Base-by-base conservation (phyloP, 2,797 vertebrate genomes). In the Carapus acus region DNA sequence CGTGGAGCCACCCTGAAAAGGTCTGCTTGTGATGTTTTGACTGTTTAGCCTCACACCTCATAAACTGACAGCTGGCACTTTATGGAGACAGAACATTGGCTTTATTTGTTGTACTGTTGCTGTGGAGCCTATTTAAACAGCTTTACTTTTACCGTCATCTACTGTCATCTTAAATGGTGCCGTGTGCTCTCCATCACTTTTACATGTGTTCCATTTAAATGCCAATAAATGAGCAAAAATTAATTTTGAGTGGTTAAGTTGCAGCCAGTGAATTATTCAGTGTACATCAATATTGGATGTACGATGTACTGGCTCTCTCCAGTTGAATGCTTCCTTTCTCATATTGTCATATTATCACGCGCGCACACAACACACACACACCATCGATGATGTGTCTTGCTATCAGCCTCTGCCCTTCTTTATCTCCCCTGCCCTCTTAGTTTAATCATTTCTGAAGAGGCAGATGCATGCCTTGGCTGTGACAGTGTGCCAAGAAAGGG, bases 391-490 rank as follows among this genome's bases (percentile, higher is more conserved):
- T 34, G 29, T 38, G 8, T 40, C 24, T 40, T n/a, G 16, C 16
- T 29, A 13, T 16, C n/a, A 47, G 44, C 48, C 4, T 34, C 23
- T 47, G 43, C 42, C 42, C 9, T 41, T 43, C 18, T 38, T 19
- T 61, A 18, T 65, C 49, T 22, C 49, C 23, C 43, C 13, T 43
- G 40, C 49, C 27, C 58, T 46, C 14, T 18, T 36, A 44, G 49
- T 24, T 8, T 67, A 65, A 68, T 74, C 65, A 38, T 42, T 58
- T 42, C 56, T 55, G 29, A 37, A 46, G 63, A 69, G 72, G 49
- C 51, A 11, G 57, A 36, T 58, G 37, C 5, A 15, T 56, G 62
- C 47, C 42, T 36, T 7, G 2, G 58, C 43, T 69, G 73, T 73
- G 46, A 39, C 49, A 27, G 18, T 44, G 53, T 64, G 60, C 62